Conservation (phyloP, 2,113 vertebrate species). For the Halichoerus grypus region DNA sequence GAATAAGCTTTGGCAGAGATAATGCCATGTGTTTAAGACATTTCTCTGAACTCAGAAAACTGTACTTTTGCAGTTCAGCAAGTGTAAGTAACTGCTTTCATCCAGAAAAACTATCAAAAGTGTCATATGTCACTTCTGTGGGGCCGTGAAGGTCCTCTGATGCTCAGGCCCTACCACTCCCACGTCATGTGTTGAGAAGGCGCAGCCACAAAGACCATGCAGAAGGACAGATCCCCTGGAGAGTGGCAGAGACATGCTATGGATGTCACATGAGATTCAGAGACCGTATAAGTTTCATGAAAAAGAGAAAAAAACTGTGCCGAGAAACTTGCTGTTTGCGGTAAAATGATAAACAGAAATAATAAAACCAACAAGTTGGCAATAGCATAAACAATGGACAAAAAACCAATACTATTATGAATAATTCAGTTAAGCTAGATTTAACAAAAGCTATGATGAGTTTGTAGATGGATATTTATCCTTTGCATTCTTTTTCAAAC, state of each 20-base stretch:
- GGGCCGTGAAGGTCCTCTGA: background rate
- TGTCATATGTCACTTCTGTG: background rate
- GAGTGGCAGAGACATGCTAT: background rate
- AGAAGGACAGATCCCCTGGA: background rate
- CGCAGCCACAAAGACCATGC: background rate
- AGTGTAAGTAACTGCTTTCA: background rate
- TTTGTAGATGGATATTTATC: background rate
- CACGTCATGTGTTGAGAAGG: accelerated
- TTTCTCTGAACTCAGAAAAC: background rate
- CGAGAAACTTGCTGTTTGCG: background rate
- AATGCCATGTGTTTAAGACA: background rate
- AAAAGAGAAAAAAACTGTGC: background rate
- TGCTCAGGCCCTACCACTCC: background rate
- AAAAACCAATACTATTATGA: background rate
- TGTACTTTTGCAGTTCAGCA: background rate
- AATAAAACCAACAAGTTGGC: background rate
- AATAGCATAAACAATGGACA: background rate
- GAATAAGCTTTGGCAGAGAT: background rate
- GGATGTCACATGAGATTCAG: background rate
- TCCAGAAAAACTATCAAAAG: background rate
- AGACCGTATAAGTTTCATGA: background rate
- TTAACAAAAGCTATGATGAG: background rate
- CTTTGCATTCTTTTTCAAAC: background rate
- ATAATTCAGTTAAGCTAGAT: background rate
- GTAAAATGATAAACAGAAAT: background rate